Conservation (phyloP, 2,113 vertebrate species). For the Carassius carassius region DNA sequence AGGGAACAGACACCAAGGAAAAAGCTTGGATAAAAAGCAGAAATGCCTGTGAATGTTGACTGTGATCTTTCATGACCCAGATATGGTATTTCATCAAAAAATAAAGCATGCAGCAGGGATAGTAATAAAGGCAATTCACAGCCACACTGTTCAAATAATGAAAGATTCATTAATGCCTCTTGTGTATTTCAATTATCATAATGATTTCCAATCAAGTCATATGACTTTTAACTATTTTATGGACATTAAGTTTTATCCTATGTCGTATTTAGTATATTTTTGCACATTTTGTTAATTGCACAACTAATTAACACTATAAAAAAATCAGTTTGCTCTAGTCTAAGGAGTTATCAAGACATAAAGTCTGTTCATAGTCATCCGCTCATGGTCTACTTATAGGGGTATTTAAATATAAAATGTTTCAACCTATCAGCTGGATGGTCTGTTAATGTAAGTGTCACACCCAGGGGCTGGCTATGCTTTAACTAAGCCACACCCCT, state of each 20-base stretch:
- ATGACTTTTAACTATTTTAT: not conserved
- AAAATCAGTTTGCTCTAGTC: not conserved
- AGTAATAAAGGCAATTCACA: slow-evolving; percentile 78
- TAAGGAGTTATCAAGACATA: not conserved
- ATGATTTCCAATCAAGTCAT: not conserved
- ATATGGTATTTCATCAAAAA: slow-evolving; percentile 77
- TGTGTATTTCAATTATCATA: not conserved
- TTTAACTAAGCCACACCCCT: too few relatives aligned
- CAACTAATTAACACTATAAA: too few relatives aligned
- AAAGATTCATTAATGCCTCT: not conserved
- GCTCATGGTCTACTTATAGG: too few relatives aligned
- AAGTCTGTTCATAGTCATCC: not conserved
- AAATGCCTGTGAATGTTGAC: slow-evolving; percentile 65
- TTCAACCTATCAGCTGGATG: not conserved
- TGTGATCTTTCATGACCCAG: slow-evolving; percentile 67
- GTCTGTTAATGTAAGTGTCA: not conserved
- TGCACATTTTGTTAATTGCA: too few relatives aligned
- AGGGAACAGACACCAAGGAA: slow-evolving; percentile 66
- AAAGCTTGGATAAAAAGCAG: slow-evolving; percentile 73
- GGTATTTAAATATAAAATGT: not conserved
- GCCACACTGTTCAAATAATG: slow-evolving; percentile 52
- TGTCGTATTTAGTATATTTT: too few relatives aligned
- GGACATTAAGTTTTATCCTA: not conserved
- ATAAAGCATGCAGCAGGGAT: slow-evolving; percentile 76
- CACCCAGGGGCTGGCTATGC: too few relatives aligned